Percentiles rank a stretch among this genome's conserved stretches.
Evolutionary conservation across 2,113 vertebrate species (phyloP).

Genomic region (Dipodomys stephensi): DNA sequence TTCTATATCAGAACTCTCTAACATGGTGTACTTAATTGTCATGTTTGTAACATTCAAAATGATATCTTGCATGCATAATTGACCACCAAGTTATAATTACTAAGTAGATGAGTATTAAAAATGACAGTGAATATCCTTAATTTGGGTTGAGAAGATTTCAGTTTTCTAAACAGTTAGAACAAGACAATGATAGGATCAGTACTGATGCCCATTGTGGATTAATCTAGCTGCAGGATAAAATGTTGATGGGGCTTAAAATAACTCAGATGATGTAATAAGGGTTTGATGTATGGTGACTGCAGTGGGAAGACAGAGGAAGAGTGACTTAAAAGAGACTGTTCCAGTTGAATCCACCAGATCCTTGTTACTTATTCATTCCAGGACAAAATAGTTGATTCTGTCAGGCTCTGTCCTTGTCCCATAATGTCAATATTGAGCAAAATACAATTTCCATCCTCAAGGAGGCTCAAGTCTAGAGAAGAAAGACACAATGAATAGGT

Average conservation of each 20-base stretch:
- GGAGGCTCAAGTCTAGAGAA: not conserved
- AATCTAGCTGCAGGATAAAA: not conserved
- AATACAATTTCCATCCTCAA: not conserved
- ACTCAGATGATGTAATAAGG: not conserved
- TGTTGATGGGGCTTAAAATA: not conserved
- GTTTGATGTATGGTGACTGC: too few relatives aligned
- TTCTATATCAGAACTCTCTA: not conserved
- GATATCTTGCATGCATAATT: not conserved
- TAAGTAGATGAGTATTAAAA: not conserved
- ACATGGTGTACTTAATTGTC: not conserved
- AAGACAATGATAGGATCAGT: not conserved
- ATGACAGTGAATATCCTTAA: not conserved
- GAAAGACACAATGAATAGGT: not conserved
- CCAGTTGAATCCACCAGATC: not conserved
- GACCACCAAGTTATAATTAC: not conserved
- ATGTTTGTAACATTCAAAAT: not conserved
- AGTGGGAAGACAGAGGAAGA: not conserved
- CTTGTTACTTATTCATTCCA: not conserved
- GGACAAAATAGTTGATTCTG: not conserved
- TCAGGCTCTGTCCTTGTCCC: not conserved
- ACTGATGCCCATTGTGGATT: not conserved
- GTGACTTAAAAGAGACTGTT: not conserved
- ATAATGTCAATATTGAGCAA: not conserved
- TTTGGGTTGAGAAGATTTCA: not conserved
- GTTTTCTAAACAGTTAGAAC: not conserved